These are phyloP conservation scores for Chauna torquata DNA, from an alignment of 2,113 vertebrate genomes.

Conservation along the genomic window DNA sequence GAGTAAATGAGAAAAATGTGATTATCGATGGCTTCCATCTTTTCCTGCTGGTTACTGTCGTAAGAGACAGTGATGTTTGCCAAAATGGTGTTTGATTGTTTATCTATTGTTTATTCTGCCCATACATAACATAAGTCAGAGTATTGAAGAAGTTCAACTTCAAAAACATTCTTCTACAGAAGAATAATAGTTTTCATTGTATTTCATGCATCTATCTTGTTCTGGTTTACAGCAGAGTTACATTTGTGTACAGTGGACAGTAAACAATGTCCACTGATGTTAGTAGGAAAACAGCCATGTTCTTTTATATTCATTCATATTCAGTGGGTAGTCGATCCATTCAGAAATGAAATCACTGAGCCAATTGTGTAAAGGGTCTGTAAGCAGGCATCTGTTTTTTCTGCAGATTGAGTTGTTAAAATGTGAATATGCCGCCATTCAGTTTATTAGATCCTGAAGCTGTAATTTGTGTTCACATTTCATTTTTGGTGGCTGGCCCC, in stretches of 20 bases:
- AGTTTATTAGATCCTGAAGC: not conserved
- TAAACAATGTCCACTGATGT: not conserved
- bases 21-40: not conserved
- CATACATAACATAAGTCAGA: not conserved
- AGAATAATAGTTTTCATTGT: not conserved
- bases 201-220: not conserved
- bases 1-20: not conserved
- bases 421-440: not conserved
- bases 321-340: not conserved
- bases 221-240: not conserved
- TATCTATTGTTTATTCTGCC: conserved; percentile 14
- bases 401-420: not conserved
- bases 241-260: not conserved
- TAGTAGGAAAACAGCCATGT: not conserved
- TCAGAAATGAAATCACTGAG: not conserved
- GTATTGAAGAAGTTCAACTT: not conserved
- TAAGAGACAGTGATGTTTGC: not conserved
- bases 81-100: conserved; percentile 35
- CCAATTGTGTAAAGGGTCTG: not conserved
- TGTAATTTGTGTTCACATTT: not conserved
- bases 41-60: not conserved
- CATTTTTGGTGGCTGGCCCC: not conserved
- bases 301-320: not conserved
- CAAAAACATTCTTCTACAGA: not conserved
- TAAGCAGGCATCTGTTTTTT: not conserved